These are phyloP conservation scores for Drosophila repleta DNA, from an alignment of 1,140 invertebrate genomes.

Conservation along the genomic window DNA sequence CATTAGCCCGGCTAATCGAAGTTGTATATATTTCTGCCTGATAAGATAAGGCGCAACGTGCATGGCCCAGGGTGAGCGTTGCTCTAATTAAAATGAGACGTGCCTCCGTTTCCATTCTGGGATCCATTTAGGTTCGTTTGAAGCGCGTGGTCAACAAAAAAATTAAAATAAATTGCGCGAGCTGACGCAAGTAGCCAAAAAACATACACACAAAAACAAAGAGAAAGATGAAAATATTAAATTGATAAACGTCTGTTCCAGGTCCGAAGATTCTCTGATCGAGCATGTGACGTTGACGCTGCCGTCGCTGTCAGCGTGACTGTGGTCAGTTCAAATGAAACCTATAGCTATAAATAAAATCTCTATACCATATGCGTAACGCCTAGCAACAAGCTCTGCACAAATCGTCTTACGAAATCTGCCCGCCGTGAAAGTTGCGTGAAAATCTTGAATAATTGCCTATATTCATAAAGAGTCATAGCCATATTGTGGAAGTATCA, in stretches of 20 bases:
- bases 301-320: slow-evolving; percentile 52
- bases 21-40: slow-evolving; percentile 13
- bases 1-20: slow-evolving; percentile 39
- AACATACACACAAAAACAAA: slow-evolving; percentile 10
- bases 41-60: slow-evolving; percentile 67
- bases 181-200: slow-evolving; percentile 54
- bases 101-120: slow-evolving; percentile 60
- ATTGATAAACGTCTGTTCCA: slow-evolving; percentile 34
- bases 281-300: slow-evolving; percentile 29
- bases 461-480: not conserved
- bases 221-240: slow-evolving; percentile 1
- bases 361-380: slow-evolving; percentile 7
- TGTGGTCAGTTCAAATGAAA: slow-evolving; percentile 65
- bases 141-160: slow-evolving; percentile 61
- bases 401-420: slow-evolving; percentile 25
- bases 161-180: slow-evolving; percentile 65
- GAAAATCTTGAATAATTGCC: slow-evolving; percentile 24
- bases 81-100: slow-evolving; percentile 67
- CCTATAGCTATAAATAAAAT: slow-evolving; percentile 16
- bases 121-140: not conserved
- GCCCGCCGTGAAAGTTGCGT: slow-evolving; percentile 26
- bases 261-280: not conserved
- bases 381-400: slow-evolving; percentile 61
- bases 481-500: not conserved
- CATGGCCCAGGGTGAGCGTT: slow-evolving; percentile 24